Evolutionary conservation across 2,797 vertebrate genomes (phyloP), one percentile per base, ranked within the genome.

Genomic region (Neomorphus geoffroyi): DNA sequence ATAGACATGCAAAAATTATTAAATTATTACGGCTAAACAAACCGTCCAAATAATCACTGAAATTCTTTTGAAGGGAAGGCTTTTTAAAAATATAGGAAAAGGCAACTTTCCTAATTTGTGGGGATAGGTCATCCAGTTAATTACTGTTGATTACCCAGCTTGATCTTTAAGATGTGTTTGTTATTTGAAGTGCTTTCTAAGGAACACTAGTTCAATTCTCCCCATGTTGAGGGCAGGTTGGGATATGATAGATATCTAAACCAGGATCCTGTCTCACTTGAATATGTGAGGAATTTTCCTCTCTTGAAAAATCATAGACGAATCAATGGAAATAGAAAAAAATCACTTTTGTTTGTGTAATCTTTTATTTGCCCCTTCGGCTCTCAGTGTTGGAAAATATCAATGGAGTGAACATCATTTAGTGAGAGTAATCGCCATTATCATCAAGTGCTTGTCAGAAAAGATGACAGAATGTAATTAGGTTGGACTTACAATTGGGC

Each of bases 391-490:
- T 82, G 86, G 91, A 86, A 98, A 98, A 96, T 94, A 97, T 89
- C 95, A 96, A 90, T 78, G 73, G 89, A 97, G 46, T 32, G 30
- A 97, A 96, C 85, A 93, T 80, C 84, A 95, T 97, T 97, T 96
- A 96, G 92, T 80, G 51, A 32, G 61, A 95, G 74, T 89, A 98
- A 97, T 97, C 96, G 97, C 94, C 94, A 96, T 97, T 95, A 97
- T 93, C 54, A 74, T 95, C 94, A 97, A 98, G 78, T 94, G 91
- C 93, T 98, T 83, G 74, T 98, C 97, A 97, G 95, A 97, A 97
- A 97, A 90, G 87, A 97, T 96, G 96, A 97, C 87, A 97, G 97
- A 98, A 97, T 96, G 97, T 95, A 98, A 98, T 98, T 98, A 97
- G 77, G 70, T 60, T 94, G 92, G 91, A 96, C 97, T 97, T 97